Evolutionary conservation across 2,113 vertebrate species (phyloP), one percentile per base, ranked within the genome.

Genomic region (Amazona vittata): DNA sequence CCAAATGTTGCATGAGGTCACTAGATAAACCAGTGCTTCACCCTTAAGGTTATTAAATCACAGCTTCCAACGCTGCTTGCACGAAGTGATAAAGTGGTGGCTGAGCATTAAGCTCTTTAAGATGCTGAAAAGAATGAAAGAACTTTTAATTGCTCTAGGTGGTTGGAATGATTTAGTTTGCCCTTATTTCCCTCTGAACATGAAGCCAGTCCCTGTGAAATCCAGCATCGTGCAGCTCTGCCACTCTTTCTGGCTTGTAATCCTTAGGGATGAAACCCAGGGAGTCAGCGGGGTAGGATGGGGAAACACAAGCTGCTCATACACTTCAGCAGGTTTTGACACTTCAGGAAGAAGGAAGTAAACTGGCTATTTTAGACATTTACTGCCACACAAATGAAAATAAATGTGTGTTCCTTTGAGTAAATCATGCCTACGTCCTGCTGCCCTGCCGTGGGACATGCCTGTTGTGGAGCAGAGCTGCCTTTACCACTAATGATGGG

Each of bases 401-500:
- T 7, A 71, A 86, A 79, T 4, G 15, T 24, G 24, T 17, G 10
- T 49, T 43, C 44, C 49, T n/a, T 65, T 18, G 3, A 43, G 33
- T 39, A 94, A 53, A 81, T 79, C 69, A 71, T 64, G 65, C 63
- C 57, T 76, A 22, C 0, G 4, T 79, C 65, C 60, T 63, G 74
- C 33, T 76, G 60, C 52, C 62, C 43, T 55, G 2, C 53, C 29
- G 31, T 24, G 71, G 85, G 70, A 52, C 24, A n/a, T 89, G 70
- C 43, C 59, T 52, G 53, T 41, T 44, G 67, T 55, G 74, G 47
- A 49, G 70, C 89, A 52, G 8, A 82, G 77, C 64, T 88, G 87
- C 47, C 89, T 91, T 94, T 29, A 85, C 95, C 95, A 95, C 96
- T 96, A 96, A 96, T 94, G 94, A 96, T 15, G 71, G 95, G 91